phyloP scores from a whole-genome alignment of 2,113 vertebrate genomes.

The Caretta caretta region DNA sequence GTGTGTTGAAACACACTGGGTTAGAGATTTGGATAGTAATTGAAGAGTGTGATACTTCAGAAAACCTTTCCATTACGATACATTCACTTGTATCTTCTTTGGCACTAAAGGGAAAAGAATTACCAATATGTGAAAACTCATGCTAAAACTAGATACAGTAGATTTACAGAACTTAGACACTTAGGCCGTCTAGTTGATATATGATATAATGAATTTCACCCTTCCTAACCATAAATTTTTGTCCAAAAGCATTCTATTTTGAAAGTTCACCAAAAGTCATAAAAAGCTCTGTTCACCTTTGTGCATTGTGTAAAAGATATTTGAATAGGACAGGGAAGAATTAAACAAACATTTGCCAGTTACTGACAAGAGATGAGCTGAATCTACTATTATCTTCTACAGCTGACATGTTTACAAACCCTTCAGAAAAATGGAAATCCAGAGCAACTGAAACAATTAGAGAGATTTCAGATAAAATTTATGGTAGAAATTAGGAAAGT shows the following conservation, averaged over 20 bases:
- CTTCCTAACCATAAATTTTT: neutral
- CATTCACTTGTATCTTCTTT: no score
- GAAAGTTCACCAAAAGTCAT: neutral
- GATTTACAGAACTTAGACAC: neutral
- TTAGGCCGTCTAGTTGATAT: neutral
- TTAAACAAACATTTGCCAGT: neutral
- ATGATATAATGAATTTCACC: neutral
- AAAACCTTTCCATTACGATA: neutral
- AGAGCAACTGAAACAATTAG: neutral
- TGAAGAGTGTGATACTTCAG: neutral
- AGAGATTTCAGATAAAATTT: neutral
- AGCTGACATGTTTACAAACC: neutral
- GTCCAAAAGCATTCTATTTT: neutral
- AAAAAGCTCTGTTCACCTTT: neutral
- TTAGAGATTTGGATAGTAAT: neutral
- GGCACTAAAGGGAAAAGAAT: no score
- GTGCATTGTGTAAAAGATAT: neutral
- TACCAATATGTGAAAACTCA: no score
- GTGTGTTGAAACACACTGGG: neutral
- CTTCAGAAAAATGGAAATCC: neutral
- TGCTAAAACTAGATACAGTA: no score
- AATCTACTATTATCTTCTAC: neutral
- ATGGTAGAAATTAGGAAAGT: neutral
- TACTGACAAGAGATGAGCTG: neutral
- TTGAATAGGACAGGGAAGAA: neutral